These are phyloP conservation scores for Mythimna albipuncta DNA, from an alignment of 2,888 invertebrate genomes.

Conservation along the genomic window DNA sequence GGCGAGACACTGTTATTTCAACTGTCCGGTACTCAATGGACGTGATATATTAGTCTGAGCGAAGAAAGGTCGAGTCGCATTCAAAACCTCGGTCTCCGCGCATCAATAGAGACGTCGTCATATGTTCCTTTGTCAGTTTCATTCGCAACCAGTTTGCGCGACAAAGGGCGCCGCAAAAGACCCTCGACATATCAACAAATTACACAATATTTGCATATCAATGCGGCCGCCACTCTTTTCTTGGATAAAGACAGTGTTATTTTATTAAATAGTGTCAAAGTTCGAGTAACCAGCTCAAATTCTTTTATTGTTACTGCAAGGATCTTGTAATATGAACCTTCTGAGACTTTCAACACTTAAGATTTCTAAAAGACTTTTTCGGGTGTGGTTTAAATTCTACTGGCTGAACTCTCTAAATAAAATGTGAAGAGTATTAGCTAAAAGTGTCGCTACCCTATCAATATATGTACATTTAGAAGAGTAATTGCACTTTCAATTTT, in stretches of 20 bases:
- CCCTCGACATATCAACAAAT: slow-evolving; percentile 90
- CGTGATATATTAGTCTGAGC: slow-evolving; percentile 81
- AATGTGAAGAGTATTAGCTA: neutral
- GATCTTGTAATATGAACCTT: slow-evolving; percentile 64
- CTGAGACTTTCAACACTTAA: slow-evolving; percentile 47
- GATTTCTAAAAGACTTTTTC: slow-evolving; percentile 28
- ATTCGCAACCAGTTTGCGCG: slow-evolving; percentile 82
- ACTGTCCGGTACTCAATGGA: slow-evolving; percentile 79
- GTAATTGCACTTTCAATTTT: neutral
- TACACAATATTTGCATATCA: slow-evolving; percentile 89
- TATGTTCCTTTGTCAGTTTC: slow-evolving; percentile 81
- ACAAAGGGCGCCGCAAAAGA: slow-evolving; percentile 89
- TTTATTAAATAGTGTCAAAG: slow-evolving; percentile 84
- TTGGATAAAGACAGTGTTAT: slow-evolving; percentile 81
- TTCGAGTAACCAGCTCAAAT: slow-evolving; percentile 74
- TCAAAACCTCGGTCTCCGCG: slow-evolving; percentile 72
- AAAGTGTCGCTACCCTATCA: slow-evolving; percentile 5
- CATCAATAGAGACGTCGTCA: slow-evolving; percentile 86
- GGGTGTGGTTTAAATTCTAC: slow-evolving; percentile 13
- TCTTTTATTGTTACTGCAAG: slow-evolving; percentile 70
- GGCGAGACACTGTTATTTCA: slow-evolving; percentile 81
- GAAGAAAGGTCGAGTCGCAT: slow-evolving; percentile 75
- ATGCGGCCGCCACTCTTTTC: slow-evolving; percentile 77
- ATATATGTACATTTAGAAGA: neutral
- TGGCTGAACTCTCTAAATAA: neutral